phyloP scores from a whole-genome alignment of 2,797 vertebrate genomes.

The Potorous gilbertii region DNA sequence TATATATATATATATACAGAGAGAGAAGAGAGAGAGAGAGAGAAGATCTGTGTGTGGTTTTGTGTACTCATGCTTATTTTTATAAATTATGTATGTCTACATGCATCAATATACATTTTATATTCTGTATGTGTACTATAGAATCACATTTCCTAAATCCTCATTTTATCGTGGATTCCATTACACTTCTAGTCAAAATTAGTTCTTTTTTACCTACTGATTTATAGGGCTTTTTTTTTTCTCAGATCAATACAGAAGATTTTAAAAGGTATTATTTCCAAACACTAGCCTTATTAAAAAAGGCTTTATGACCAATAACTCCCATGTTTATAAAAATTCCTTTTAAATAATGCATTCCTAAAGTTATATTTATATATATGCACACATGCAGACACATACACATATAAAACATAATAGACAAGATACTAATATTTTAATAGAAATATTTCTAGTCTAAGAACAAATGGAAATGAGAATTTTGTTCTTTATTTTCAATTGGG shows the following conservation, averaged over 20 bases:
- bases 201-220: not conserved
- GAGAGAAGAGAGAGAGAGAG: too few relatives aligned
- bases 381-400: too few relatives aligned
- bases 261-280: not conserved
- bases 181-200: not conserved
- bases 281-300: not conserved
- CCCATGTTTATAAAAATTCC: not conserved
- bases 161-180: not conserved
- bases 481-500: not conserved
- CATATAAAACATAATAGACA: not conserved
- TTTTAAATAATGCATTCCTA: not conserved
- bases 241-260: not conserved
- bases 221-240: not conserved
- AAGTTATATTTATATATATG: not conserved
- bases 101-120: not conserved
- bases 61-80: not conserved
- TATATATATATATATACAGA: too few relatives aligned
- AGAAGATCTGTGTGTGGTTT: too few relatives aligned
- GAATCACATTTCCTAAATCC: not conserved
- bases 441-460: not conserved
- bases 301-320: not conserved
- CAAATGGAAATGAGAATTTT: not conserved
- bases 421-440: not conserved
- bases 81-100: not conserved
- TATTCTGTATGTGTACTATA: not conserved